phyloP scores from a whole-genome alignment of 2,797 vertebrate species.

The Yasuhikotakia modesta region DNA sequence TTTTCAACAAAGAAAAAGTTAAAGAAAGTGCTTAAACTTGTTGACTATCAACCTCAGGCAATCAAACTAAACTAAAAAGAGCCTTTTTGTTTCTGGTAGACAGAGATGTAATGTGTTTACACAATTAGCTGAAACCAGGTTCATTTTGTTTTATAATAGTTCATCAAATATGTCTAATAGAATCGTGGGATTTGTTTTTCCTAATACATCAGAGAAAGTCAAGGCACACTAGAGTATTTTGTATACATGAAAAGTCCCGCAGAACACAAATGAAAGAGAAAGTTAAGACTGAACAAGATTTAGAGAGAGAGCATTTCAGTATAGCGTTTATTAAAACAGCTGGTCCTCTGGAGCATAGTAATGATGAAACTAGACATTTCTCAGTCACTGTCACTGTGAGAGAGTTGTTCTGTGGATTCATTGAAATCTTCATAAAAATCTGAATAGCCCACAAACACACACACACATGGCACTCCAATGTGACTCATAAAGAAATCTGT shows the following conservation, averaged over 20 bases:
- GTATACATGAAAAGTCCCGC: not conserved
- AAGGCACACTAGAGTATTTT: not conserved
- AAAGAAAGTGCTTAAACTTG: not conserved
- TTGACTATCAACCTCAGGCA: not conserved
- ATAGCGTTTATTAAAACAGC: slow-evolving; percentile 58
- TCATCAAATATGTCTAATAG: not conserved
- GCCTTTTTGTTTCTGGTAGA: not conserved
- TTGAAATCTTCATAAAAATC: slow-evolving; percentile 13
- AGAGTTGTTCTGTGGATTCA: slow-evolving; percentile 25
- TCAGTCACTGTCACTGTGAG: slow-evolving; percentile 31
- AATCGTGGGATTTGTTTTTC: not conserved
- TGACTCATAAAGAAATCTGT: slow-evolving; percentile 43
- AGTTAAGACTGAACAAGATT: slow-evolving; percentile 52
- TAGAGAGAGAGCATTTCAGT: slow-evolving; percentile 42
- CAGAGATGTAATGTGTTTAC: not conserved
- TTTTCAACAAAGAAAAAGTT: not conserved
- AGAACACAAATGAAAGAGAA: slow-evolving; percentile 40
- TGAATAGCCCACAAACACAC: slow-evolving; percentile 1
- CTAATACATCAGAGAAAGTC: not conserved
- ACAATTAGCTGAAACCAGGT: too few species aligned
- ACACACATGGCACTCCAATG: not conserved
- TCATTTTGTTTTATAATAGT: not conserved
- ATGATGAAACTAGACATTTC: too few species aligned
- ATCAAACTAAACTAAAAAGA: too few species aligned
- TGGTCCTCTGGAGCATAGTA: slow-evolving; percentile 37